Conservation (phyloP, 2,113 vertebrate species). For the Agelaius phoeniceus region DNA sequence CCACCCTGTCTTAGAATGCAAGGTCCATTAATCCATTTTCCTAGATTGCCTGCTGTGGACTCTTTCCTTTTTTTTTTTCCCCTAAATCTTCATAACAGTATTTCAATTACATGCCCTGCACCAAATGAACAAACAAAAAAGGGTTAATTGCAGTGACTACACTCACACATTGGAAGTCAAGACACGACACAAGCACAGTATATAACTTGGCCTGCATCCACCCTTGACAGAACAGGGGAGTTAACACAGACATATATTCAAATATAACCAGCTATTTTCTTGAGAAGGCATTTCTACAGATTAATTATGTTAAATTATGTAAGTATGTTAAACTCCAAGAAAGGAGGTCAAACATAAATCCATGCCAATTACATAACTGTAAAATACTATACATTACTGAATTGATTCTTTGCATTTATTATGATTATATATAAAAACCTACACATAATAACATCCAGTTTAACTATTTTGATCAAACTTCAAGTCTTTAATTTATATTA, state of each 20-base stretch:
- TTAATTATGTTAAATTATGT: background rate
- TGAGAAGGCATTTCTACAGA: background rate
- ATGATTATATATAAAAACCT: background rate
- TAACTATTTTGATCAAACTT: background rate
- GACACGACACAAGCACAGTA: background rate
- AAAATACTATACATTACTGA: background rate
- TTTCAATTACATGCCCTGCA: background rate
- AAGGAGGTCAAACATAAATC: background rate
- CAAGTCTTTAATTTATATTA: background rate
- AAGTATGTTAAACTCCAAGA: background rate
- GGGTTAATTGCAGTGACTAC: background rate
- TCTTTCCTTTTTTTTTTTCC: background rate
- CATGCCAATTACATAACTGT: background rate
- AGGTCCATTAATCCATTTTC: background rate
- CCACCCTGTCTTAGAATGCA: background rate
- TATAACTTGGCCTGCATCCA: background rate
- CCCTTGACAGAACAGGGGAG: background rate
- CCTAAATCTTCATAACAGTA: background rate
- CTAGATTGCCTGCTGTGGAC: background rate
- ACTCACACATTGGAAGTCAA: background rate
- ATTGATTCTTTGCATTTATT: background rate
- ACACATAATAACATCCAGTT: background rate
- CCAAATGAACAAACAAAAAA: background rate
- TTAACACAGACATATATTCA: background rate
- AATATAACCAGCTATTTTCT: background rate